phyloP scores from a whole-genome alignment of 2,797 vertebrate genomes.

The Epinephelus coioides region DNA sequence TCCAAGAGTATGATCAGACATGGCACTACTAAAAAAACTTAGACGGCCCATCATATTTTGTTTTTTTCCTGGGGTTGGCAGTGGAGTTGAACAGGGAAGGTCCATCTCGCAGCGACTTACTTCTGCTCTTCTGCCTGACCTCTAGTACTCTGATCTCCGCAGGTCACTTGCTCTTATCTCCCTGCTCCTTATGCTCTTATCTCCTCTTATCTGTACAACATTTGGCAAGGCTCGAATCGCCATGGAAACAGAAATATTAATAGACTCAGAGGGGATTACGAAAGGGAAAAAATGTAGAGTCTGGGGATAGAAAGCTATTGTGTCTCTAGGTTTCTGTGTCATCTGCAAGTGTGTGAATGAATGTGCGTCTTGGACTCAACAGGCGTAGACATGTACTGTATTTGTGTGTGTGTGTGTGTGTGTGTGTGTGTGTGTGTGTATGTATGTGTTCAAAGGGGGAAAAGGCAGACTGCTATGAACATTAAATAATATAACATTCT shows the following conservation, averaged over 20 bases:
- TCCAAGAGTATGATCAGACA: slow-evolving; percentile 22
- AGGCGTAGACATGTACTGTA: slow-evolving; percentile 33
- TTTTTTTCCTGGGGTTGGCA: slow-evolving; percentile 42
- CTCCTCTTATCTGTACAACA: slow-evolving; percentile 77
- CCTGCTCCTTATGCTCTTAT: slow-evolving; percentile 80
- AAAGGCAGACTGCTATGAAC: slow-evolving; percentile 50
- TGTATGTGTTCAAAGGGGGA: slow-evolving; percentile 21
- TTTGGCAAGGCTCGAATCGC: slow-evolving; percentile 76
- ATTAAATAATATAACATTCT: slow-evolving; percentile 41
- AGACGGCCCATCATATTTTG: slow-evolving; percentile 19
- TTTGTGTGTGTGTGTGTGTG: slow-evolving; percentile 29
- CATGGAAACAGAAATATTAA: slow-evolving; percentile 83
- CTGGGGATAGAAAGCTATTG: slow-evolving; percentile 71
- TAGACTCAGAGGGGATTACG: slow-evolving; percentile 80
- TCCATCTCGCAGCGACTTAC: slow-evolving; percentile 70
- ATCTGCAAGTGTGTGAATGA: slow-evolving; percentile 62
- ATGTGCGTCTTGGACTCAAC: slow-evolving; percentile 56
- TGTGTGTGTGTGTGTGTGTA: slow-evolving; percentile 28
- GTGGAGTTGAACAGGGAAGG: slow-evolving; percentile 51
- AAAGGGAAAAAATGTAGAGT: slow-evolving; percentile 62
- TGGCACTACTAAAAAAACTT: slow-evolving; percentile 22
- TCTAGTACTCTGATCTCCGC: slow-evolving; percentile 74
- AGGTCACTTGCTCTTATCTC: slow-evolving; percentile 83
- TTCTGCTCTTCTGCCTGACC: slow-evolving; percentile 74
- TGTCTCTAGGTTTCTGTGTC: slow-evolving; percentile 82